Percentiles rank a stretch among this genome's conserved stretches.
phyloP scores from a whole-genome alignment of 2,888 invertebrate species.

The Cremastobaeus sp. region DNA sequence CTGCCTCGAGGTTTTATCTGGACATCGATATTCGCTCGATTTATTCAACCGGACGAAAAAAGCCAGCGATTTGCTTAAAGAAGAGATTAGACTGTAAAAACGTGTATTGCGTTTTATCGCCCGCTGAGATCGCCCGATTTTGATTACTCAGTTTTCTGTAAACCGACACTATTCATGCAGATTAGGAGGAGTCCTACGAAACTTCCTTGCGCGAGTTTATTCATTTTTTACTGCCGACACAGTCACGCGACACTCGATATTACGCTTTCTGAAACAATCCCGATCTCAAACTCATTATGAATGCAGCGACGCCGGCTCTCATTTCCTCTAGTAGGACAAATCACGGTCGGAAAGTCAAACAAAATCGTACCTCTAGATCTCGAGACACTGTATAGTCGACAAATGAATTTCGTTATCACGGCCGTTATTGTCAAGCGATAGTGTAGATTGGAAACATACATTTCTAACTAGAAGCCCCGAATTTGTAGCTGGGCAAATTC shows the following conservation, averaged over 20 bases:
- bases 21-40: no score
- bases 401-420: no score
- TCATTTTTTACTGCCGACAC: slow-evolving; percentile 35
- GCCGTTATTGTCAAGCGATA: no score
- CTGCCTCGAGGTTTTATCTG: no score
- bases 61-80: slow-evolving; percentile 16
- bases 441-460: no score
- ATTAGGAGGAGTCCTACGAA: slow-evolving; percentile 32
- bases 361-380: slow-evolving; percentile 1
- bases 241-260: slow-evolving; percentile 54
- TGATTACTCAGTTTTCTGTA: slow-evolving; percentile 12
- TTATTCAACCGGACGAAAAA: no score
- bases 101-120: slow-evolving; percentile 32
- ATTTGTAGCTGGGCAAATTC: no score
- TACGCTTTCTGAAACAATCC: slow-evolving; percentile 46
- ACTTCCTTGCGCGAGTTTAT: slow-evolving; percentile 10
- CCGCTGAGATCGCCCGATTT: slow-evolving; percentile 14
- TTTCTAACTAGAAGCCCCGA: no score
- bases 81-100: slow-evolving; percentile 37
- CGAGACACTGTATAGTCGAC: no score
- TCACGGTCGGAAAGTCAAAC: slow-evolving; percentile 1
- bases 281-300: slow-evolving; percentile 39
- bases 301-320: slow-evolving; percentile 23
- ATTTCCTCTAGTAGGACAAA: slow-evolving; percentile 8
- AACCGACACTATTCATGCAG: slow-evolving; percentile 42